Evolutionary conservation across 2,797 vertebrate species (phyloP), one percentile per base, ranked within the genome.

Genomic region (Arremon aurantiirostris): DNA sequence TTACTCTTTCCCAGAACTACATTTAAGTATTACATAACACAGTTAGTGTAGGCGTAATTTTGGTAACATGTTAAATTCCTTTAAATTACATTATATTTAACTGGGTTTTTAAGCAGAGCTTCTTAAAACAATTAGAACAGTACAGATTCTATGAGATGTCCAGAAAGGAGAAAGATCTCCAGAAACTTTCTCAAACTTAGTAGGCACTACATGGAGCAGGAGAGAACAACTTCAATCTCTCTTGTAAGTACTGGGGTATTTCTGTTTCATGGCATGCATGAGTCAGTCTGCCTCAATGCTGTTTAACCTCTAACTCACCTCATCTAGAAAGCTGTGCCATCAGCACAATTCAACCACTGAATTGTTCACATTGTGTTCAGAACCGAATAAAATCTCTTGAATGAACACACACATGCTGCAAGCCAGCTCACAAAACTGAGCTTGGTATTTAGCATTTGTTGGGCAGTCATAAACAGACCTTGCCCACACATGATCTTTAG

Each of bases 401-500:
- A 85, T 24, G 63, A 87, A 56, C 14, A 14, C 1, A 2, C 3
- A 8, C 18, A 32, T 15, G 49, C 27, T 57, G 32, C 53, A 42
- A 63, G 10, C 17, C 50, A 55, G 37, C 24, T 91, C 47, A 79
- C 26, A 52, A 70, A 84, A 30, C 39, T 17, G 19, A 79, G n/a
- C 41, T 39, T 8, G 55, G 5, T 15, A 64, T 80, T 83, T 44
- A 70, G 30, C 27, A 69, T 18, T 73, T 2, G 1, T 12, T 16
- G 34, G 22, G 18, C 73, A 66, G 22, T 44, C 11, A 55, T 42
- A 50, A 76, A 79, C 12, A 63, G 53, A 57, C 8, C 23, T 19
- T 70, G 32, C 32, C 19, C 8, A 24, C 26, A 50, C 4, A 14
- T 0, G 1, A 20, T 10, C 37, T 79, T 82, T 32, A 65, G 0